Conservation (phyloP, 2,113 vertebrate species). For the Ailurus styani region DNA sequence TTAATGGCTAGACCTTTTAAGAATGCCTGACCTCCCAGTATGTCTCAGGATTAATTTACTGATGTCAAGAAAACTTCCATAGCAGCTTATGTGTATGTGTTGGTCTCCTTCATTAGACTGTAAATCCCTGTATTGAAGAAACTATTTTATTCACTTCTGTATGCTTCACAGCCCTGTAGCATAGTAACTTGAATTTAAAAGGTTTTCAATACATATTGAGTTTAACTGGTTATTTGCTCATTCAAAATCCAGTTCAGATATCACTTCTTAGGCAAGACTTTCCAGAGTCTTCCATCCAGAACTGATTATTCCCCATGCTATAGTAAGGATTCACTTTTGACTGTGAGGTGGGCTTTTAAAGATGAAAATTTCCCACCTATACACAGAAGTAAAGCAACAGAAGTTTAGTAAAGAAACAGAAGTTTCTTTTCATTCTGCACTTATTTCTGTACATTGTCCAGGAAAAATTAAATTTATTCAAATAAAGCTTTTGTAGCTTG, state of each 20-base stretch:
- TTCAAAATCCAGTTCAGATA: slow-evolving; percentile 17
- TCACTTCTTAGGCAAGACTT: not conserved
- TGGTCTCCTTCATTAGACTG: slow-evolving; percentile 52
- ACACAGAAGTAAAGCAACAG: too few species aligned
- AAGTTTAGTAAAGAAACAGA: too few species aligned
- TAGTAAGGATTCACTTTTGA: not conserved
- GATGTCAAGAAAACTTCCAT: slow-evolving; percentile 39
- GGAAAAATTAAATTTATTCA: not conserved
- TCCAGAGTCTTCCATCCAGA: not conserved
- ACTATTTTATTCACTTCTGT: slow-evolving; percentile 47
- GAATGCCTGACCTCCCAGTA: not conserved
- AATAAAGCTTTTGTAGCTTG: not conserved
- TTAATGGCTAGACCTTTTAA: slow-evolving; percentile 36
- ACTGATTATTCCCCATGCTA: slow-evolving; percentile 1
- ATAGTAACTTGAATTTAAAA: slow-evolving; percentile 50
- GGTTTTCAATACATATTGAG: not conserved
- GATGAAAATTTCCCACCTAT: not conserved
- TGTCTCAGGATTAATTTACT: slow-evolving; percentile 52
- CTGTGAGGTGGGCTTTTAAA: not conserved
- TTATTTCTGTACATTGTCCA: not conserved
- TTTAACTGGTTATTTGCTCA: not conserved
- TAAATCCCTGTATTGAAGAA: slow-evolving; percentile 54
- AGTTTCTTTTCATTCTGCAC: not conserved
- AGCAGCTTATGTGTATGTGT: not conserved
- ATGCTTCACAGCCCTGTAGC: slow-evolving; percentile 34